Base-by-base conservation (phyloP, 2,113 vertebrate genomes). In the Limnothrissa miodon region DNA sequence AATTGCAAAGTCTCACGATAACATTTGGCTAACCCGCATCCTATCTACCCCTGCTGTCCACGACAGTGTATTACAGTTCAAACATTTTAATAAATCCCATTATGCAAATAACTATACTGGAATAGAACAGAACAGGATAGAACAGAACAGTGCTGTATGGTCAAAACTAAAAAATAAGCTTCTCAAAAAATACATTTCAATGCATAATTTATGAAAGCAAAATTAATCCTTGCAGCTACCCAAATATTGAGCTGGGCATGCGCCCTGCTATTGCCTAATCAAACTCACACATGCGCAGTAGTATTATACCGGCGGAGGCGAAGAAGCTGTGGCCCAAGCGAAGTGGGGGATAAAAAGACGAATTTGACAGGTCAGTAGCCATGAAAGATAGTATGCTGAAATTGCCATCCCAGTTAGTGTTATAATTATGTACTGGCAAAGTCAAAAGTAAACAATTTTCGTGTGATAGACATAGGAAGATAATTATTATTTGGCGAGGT, bases 351-450 rank as follows among this genome's bases (percentile, higher is more conserved):
- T 92, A 91, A 93, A 82, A 39, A 91, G 86, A 88, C 89, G 81
- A 66, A 90, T 90, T 91, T 91, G 90, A 93, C 91, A 93, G 94
- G 94, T 94, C 83, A 90, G 89, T 85, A 1, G n/a, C 11, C 82
- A 29, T 84, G 10, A 78, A 80, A 44, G 25, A 23, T 78, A 80
- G 23, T 78, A 21, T 25, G 81, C 80, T 39, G 45, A 81, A 51
- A 2, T 0, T 74, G 15, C 11, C 11, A 36, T 74, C 10, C 36
- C 10, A 21, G 66, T 36, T 29, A 74, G 29, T 74, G 15, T 13
- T 13, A 74, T 29, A 74, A 3, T 17, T 15, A 36, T 15, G 5
- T 13, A 15, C 9, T 4, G 10, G 10, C 19, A 19, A 74, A 0
- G 29, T 11, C 5, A 36, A 19, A 36, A 74, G 15, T 39, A 15